Evolutionary conservation across 2,888 invertebrate species (phyloP).

Genomic region (Flexamia atlantica): DNA sequence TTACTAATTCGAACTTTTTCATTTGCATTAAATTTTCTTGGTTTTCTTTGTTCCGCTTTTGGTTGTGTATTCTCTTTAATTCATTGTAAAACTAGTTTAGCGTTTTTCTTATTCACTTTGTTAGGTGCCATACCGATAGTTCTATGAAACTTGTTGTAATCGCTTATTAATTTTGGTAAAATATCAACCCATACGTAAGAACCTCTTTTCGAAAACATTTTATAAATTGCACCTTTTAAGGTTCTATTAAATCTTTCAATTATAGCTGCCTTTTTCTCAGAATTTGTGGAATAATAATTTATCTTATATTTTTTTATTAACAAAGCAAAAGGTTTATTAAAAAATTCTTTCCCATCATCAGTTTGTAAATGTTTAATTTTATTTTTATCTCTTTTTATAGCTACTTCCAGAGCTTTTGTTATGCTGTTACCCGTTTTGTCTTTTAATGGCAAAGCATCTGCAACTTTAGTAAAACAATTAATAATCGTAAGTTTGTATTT

Average conservation of each 20-base stretch:
- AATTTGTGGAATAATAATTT: constrained; percentile 64
- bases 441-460: constrained; percentile 54
- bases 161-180: constrained; percentile 57
- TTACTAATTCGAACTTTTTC: constrained; percentile 56
- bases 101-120: constrained; percentile 58
- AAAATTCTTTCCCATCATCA: constrained; percentile 64
- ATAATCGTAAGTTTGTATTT: constrained; percentile 50
- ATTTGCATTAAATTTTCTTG: neutral
- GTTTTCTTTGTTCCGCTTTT: neutral
- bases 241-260: constrained; percentile 65
- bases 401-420: constrained; percentile 30
- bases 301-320: constrained; percentile 64
- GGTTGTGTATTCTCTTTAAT: neutral
- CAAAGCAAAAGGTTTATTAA: constrained; percentile 62
- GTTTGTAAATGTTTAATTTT: constrained; percentile 64
- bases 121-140: constrained; percentile 64
- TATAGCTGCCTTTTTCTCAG: constrained; percentile 59
- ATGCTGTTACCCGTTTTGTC: constrained; percentile 56
- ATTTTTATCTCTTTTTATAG: constrained; percentile 3
- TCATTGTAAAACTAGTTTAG: neutral
- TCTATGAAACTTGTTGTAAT: constrained; percentile 62
- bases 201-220: constrained; percentile 47
- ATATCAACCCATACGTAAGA: constrained; percentile 55
- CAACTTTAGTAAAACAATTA: constrained; percentile 56
- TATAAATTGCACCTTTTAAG: constrained; percentile 61